Conservation (phyloP, 2,888 invertebrate genomes). For the Eristalinus sepulchralis region DNA sequence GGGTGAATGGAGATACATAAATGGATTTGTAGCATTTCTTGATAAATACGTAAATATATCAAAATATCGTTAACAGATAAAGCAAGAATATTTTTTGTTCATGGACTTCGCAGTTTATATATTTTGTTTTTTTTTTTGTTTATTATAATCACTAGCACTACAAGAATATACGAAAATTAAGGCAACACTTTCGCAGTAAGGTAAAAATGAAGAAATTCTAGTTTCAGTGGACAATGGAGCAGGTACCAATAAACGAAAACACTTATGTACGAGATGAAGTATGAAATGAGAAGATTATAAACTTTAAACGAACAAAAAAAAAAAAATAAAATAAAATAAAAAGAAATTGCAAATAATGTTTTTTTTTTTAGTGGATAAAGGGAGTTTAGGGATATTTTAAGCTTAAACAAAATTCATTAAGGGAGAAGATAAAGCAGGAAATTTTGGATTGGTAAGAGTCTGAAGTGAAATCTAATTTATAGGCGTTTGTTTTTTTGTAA, state of each 20-base stretch:
- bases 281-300: slow-evolving; percentile 26
- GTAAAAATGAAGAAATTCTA: slow-evolving; percentile 55
- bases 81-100: slow-evolving; percentile 42
- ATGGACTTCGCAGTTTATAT: slow-evolving; percentile 8
- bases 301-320: slow-evolving; percentile 6
- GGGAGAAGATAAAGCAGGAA: too few species aligned
- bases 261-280: slow-evolving; percentile 42
- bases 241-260: slow-evolving; percentile 58
- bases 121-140: slow-evolving; percentile 8
- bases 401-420: too few species aligned
- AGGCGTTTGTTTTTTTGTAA: too few species aligned
- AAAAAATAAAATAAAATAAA: not conserved
- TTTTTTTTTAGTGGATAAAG: not conserved
- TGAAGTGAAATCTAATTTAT: too few species aligned
- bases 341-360: not conserved
- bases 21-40: slow-evolving; percentile 43
- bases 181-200: slow-evolving; percentile 53
- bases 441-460: too few species aligned
- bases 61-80: slow-evolving; percentile 50
- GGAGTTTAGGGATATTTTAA: not conserved
- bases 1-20: slow-evolving; percentile 24
- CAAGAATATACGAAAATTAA: slow-evolving; percentile 67
- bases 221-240: slow-evolving; percentile 53
- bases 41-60: slow-evolving; percentile 18
- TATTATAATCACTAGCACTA: slow-evolving; percentile 74